Conservation (phyloP, 1,140 invertebrate species). For the Solen grandis region DNA sequence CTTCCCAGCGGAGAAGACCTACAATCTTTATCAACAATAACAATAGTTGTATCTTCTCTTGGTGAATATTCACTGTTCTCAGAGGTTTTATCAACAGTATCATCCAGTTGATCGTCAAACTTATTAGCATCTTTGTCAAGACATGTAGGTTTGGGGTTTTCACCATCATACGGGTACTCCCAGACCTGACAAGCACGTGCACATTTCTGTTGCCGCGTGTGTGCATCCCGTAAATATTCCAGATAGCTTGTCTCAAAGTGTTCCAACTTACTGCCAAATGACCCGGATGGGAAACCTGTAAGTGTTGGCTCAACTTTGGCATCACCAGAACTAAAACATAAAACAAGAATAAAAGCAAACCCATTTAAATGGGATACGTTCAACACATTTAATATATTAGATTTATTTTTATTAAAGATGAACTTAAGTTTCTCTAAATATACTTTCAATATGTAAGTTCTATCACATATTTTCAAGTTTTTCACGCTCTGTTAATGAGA, state of each 20-base stretch:
- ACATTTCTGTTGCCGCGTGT: slow-evolving; percentile 88
- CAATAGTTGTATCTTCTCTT: too few relatives aligned
- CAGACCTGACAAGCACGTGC: slow-evolving; percentile 88
- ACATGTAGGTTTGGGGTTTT: slow-evolving; percentile 80
- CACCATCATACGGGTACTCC: slow-evolving; percentile 89
- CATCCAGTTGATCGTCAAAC: background rate
- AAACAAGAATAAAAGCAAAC: slow-evolving; percentile 24
- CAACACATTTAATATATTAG: background rate
- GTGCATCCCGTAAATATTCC: slow-evolving; percentile 88
- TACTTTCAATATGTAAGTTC: too few relatives aligned
- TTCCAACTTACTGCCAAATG: slow-evolving; percentile 61
- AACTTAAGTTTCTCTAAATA: too few relatives aligned
- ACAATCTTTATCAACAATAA: too few relatives aligned
- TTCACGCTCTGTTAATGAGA: too few relatives aligned
- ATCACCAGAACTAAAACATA: too few relatives aligned
- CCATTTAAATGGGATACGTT: background rate
- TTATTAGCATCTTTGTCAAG: slow-evolving; percentile 43
- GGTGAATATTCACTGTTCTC: background rate
- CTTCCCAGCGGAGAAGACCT: background rate
- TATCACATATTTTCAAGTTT: too few relatives aligned
- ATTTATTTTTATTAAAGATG: background rate
- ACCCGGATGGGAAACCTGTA: slow-evolving; percentile 56
- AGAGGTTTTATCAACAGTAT: background rate
- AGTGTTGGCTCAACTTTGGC: slow-evolving; percentile 36
- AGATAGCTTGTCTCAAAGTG: slow-evolving; percentile 77